Evolutionary conservation across 2,888 invertebrate species (phyloP).

Genomic region (Amiota minor): DNA sequence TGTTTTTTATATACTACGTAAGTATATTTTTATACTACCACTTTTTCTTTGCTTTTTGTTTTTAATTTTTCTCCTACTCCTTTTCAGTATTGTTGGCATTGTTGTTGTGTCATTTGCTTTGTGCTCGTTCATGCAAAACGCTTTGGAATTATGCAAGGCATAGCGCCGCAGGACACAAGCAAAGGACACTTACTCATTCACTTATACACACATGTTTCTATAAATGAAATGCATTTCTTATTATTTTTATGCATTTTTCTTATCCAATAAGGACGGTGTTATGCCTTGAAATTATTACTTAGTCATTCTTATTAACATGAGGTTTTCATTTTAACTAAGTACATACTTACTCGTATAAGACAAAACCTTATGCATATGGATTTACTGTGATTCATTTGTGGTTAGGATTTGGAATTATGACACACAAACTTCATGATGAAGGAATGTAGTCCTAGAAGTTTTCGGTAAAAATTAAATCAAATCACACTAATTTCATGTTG

Average conservation of each 20-base stretch:
- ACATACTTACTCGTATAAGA: too few relatives aligned
- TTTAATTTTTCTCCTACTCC: slow-evolving; percentile 33
- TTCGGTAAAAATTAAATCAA: too few relatives aligned
- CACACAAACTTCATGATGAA: too few relatives aligned
- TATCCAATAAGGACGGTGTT: background rate
- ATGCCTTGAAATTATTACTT: too few relatives aligned
- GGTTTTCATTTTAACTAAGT: too few relatives aligned
- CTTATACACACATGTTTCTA: background rate
- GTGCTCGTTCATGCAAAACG: slow-evolving; percentile 54
- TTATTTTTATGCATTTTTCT: slow-evolving; percentile 20
- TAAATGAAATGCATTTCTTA: slow-evolving; percentile 2
- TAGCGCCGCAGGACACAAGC: slow-evolving; percentile 27
- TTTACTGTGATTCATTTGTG: too few relatives aligned
- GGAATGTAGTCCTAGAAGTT: too few relatives aligned
- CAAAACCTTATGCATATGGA: too few relatives aligned
- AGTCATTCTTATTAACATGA: too few relatives aligned
- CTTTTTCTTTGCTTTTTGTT: slow-evolving; percentile 44
- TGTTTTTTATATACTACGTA: slow-evolving; percentile 41
- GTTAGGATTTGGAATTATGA: too few relatives aligned
- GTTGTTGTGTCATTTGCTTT: slow-evolving; percentile 35
- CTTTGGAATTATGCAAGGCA: slow-evolving; percentile 45
- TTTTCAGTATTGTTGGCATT: slow-evolving; percentile 11
- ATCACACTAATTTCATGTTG: too few relatives aligned
- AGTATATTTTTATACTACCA: too few relatives aligned
- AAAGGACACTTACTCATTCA: slow-evolving; percentile 30